phyloP scores from a whole-genome alignment of 2,888 invertebrate genomes.

The Sicus ferrugineus region DNA sequence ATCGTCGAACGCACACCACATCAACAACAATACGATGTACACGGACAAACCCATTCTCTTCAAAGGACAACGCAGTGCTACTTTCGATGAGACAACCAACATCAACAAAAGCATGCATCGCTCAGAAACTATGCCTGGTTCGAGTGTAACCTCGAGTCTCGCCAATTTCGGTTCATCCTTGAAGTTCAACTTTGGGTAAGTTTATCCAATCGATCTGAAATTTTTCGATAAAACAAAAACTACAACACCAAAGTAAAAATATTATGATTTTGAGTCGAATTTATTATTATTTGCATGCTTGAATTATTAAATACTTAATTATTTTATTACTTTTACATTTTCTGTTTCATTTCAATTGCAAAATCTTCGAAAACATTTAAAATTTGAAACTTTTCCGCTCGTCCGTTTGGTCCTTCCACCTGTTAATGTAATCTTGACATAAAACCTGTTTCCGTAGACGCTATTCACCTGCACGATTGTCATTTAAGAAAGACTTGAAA shows the following conservation, averaged over 20 bases:
- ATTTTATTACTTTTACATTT: constrained; percentile 32
- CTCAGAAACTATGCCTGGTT: constrained; percentile 78
- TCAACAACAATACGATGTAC: constrained; percentile 63
- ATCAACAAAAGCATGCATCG: constrained; percentile 69
- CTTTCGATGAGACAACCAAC: constrained; percentile 69
- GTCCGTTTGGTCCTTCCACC: constrained; percentile 40
- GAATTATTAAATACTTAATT: constrained; percentile 33
- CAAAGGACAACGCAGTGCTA: constrained; percentile 68
- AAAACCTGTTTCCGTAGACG: constrained; percentile 70
- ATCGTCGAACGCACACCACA: not conserved
- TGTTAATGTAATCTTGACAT: constrained; percentile 51
- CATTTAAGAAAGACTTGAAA: constrained; percentile 83
- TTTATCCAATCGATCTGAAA: constrained; percentile 30
- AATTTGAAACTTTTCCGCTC: constrained; percentile 39
- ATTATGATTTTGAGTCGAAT: not conserved
- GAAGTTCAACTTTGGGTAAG: constrained; percentile 86
- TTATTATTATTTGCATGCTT: constrained; percentile 34
- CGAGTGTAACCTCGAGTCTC: constrained; percentile 78
- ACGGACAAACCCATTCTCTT: constrained; percentile 77
- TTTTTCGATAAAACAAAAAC: not conserved
- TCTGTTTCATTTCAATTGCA: constrained; percentile 32
- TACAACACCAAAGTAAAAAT: not conserved
- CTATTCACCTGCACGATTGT: constrained; percentile 83
- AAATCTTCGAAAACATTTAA: not conserved
- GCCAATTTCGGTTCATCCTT: constrained; percentile 83